Base-by-base conservation (phyloP, 2,797 vertebrate genomes). In the Brachyalestes nurse region DNA sequence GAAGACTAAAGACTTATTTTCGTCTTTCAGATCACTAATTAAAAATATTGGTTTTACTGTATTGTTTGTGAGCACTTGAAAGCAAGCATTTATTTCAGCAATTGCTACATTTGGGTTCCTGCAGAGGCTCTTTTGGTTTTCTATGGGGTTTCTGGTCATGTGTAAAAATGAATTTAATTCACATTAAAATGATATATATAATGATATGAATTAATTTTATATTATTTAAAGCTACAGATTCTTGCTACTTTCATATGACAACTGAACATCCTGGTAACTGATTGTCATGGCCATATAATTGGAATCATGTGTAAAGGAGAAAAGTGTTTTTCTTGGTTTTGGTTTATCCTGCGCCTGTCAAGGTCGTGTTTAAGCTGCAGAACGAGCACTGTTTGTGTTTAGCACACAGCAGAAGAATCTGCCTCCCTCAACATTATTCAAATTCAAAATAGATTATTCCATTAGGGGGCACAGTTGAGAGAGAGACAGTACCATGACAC, bases 381-480 rank as follows among this genome's bases (percentile, higher is more conserved):
- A 55, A 64, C 23, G 45, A 79, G 51, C 12, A n/a, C 38, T 67
- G 65, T n/a, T 45, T 21, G n/a, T 21, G 66, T 69, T 69, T 49
- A 16, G 66, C 42, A 47, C 42, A 70, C 67, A 38, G 67, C 47
- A 53, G 65, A n/a, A 81, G 70, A 71, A 69, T 45, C 71, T 13
- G 62, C 51, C 40, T 51, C 53, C 51, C 62, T 34, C 16, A 78
- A 58, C 65, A 80, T 55, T 38, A 71, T 77, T 79, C 75, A 64
- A 60, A 79, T 81, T 47, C 71, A 77, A 8, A 84, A 75, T 38
- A 72, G 58, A 85, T 81, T 61, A 74, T 77, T 85, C 83, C 77
- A 77, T 82, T 82, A 87, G 86, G 58, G 71, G 65, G 83, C 78
- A 86, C 72, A 65, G 72, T 64, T 86, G 74, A 65, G 71, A 83